Percentiles rank a stretch among this genome's conserved stretches.
Conservation (phyloP, 2,113 vertebrate species). For the Triplophysa siluroides region DNA sequence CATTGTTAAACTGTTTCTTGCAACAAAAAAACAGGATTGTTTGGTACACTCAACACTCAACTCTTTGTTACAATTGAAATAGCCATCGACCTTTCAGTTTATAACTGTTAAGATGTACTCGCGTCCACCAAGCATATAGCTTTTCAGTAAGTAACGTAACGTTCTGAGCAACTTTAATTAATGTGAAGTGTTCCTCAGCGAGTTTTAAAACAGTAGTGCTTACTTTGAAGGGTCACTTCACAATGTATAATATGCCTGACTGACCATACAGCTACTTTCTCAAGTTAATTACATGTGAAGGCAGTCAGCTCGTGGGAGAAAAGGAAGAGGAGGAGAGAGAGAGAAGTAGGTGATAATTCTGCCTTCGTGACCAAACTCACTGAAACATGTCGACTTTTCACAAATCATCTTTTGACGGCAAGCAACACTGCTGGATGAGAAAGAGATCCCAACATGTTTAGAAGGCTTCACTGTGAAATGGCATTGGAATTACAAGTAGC, state of each 20-base stretch:
- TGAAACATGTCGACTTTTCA: neutral
- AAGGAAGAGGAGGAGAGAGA: slow-evolving; percentile 3
- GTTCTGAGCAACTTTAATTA: neutral
- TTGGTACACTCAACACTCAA: neutral
- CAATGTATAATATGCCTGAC: neutral
- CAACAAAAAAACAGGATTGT: neutral
- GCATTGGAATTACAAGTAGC: neutral
- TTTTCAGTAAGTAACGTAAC: neutral
- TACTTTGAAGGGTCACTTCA: neutral
- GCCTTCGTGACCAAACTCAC: slow-evolving; percentile 6
- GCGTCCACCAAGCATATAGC: neutral
- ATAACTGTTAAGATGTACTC: neutral
- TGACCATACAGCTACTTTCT: neutral
- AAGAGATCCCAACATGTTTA: neutral
- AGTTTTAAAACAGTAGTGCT: neutral
- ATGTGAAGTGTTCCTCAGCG: neutral
- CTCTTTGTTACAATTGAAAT: too few species aligned
- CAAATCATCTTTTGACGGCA: neutral
- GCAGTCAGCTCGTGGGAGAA: slow-evolving; percentile 16
- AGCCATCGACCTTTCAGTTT: slow-evolving; percentile 13
- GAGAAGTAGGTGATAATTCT: slow-evolving; percentile 2
- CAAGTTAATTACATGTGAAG: slow-evolving; percentile 28
- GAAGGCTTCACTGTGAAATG: neutral
- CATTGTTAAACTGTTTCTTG: slow-evolving; percentile 2
- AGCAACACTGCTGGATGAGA: neutral